Evolutionary conservation across 2,113 vertebrate species (phyloP).

Genomic region (Sminthopsis crassicaudata): DNA sequence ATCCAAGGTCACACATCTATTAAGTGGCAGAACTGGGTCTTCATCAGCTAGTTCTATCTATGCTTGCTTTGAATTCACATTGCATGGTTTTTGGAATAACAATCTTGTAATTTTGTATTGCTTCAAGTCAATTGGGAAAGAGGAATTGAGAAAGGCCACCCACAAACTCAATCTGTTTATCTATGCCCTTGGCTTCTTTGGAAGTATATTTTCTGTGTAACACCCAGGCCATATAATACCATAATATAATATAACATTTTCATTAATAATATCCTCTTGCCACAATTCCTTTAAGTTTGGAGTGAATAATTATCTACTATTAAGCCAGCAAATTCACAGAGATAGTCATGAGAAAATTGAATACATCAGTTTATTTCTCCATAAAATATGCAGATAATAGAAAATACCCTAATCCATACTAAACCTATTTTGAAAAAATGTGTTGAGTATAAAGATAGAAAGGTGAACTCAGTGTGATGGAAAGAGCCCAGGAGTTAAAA

Average conservation of each 20-base stretch:
- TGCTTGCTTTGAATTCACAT: not conserved
- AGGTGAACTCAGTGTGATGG: not conserved
- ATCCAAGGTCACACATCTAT: not conserved
- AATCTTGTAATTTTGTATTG: not conserved
- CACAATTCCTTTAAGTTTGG: not conserved
- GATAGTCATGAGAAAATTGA: not conserved
- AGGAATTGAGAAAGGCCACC: not conserved
- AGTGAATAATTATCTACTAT: not conserved
- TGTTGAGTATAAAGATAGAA: too few species aligned
- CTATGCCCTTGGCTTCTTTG: not conserved
- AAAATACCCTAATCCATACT: not conserved
- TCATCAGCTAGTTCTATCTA: not conserved
- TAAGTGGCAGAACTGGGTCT: not conserved
- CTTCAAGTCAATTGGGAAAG: not conserved
- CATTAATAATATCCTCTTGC: not conserved
- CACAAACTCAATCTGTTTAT: not conserved
- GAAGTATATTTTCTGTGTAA: not conserved
- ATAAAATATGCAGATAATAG: not conserved
- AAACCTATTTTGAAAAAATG: not conserved
- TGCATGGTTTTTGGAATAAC: not conserved
- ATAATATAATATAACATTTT: not conserved
- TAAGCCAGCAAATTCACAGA: not conserved
- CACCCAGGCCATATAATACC: not conserved
- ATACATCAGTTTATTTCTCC: not conserved
- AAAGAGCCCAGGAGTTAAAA: not conserved